Evolutionary conservation across 2,888 invertebrate species (phyloP).

Genomic region (Helobdella robusta): DNA sequence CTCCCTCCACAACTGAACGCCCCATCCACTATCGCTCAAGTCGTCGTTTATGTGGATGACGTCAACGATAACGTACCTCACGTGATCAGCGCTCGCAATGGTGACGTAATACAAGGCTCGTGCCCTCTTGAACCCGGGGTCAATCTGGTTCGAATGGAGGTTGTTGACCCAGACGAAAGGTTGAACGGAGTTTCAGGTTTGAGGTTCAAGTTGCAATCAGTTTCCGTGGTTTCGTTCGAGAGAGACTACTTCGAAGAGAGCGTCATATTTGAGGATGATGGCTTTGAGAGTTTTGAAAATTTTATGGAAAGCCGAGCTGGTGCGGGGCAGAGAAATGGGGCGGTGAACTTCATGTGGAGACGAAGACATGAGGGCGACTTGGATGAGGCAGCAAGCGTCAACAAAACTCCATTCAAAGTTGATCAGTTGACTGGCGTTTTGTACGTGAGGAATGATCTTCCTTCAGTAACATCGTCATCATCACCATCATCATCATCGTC

Average conservation of each 20-base stretch:
- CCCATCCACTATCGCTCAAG: conserved; percentile 6
- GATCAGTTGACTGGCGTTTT: not conserved
- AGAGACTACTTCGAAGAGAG: not conserved
- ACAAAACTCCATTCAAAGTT: not conserved
- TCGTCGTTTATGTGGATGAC: conserved; percentile 18
- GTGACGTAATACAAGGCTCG: not conserved
- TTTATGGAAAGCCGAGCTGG: no score
- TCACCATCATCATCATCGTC: conserved; percentile 15
- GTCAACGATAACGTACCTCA: conserved; percentile 17
- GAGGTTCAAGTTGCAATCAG: not conserved
- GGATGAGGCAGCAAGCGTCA: no score
- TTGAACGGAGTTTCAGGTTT: conserved; percentile 4
- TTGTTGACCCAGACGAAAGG: conserved; percentile 17
- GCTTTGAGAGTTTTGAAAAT: no score
- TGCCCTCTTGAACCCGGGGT: conserved; percentile 9
- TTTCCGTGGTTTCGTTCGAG: not conserved
- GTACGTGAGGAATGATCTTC: no score
- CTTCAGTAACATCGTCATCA: not conserved
- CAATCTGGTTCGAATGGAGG: conserved; percentile 19
- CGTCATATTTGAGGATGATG: no score
- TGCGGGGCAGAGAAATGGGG: no score
- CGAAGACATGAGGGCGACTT: no score
- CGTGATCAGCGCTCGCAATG: not conserved
- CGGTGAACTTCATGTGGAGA: not conserved
- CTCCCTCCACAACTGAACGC: no score